phyloP scores from a whole-genome alignment of 2,797 vertebrate genomes.

The Distichodus sexfasciatus region DNA sequence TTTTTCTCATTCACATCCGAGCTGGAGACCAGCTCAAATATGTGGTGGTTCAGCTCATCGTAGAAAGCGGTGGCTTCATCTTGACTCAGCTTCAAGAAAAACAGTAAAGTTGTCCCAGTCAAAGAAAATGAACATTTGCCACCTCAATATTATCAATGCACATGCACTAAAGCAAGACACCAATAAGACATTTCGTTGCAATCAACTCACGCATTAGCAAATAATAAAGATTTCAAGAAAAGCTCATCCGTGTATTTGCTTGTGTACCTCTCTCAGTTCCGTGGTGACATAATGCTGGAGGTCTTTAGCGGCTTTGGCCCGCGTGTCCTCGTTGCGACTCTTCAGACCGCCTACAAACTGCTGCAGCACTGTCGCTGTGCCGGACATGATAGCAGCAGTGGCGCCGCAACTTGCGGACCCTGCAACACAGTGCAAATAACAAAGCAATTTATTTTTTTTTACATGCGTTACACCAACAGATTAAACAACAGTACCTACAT shows the following conservation, averaged over 20 bases:
- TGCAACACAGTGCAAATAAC: too few relatives aligned
- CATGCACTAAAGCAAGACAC: too few relatives aligned
- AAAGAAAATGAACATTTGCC: too few relatives aligned
- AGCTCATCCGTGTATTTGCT: too few relatives aligned
- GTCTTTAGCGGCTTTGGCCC: constrained; percentile 95
- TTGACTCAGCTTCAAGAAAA: constrained; percentile 86
- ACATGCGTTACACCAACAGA: too few relatives aligned
- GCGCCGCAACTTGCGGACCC: constrained; percentile 9
- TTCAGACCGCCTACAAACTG: constrained; percentile 94
- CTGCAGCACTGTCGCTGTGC: constrained; percentile 91
- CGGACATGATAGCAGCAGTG: constrained; percentile 75
- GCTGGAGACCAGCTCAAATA: constrained; percentile 98
- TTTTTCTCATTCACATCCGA: constrained; percentile 98
- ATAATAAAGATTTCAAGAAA: too few relatives aligned
- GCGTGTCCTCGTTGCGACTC: constrained; percentile 91
- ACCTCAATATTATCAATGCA: too few relatives aligned
- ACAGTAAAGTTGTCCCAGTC: neutral
- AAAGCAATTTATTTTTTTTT: neutral
- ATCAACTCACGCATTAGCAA: too few relatives aligned
- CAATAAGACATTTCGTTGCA: too few relatives aligned
- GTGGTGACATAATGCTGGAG: constrained; percentile 98
- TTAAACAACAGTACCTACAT: too few relatives aligned
- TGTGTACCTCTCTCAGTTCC: constrained; percentile 90
- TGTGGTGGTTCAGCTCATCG: constrained; percentile 97
- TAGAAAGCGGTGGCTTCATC: constrained; percentile 98